A percentile compares a stretch with the other conserved stretches of the same genome.
Evolutionary conservation across 1,140 invertebrate genomes (phyloP).

Genomic region (Bombus soroeensis): DNA sequence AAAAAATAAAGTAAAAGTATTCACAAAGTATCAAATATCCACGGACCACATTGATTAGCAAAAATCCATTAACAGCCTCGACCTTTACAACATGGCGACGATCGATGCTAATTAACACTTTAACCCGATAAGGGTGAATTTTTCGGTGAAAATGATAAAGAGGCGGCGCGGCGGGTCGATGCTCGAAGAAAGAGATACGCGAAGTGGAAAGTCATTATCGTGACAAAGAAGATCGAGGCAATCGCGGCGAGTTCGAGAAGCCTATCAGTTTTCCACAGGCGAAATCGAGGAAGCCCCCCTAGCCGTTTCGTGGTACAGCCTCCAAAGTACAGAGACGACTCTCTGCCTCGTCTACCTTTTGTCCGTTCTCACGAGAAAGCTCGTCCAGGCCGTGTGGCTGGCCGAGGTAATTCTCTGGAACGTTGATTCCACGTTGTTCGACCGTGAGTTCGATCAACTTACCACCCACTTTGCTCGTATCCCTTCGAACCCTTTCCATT

Average conservation of each 20-base stretch:
- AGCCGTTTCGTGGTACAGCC: conserved; percentile 18
- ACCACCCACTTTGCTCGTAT: background rate
- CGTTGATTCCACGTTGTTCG: conserved; percentile 43
- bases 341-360: conserved; percentile 12
- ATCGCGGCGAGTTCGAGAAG: conserved; percentile 49
- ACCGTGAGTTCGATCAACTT: conserved; percentile 56
- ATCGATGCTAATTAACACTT: background rate
- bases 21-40: background rate
- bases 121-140: background rate
- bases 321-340: background rate
- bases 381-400: background rate
- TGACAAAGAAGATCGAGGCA: conserved; percentile 61
- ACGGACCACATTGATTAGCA: background rate
- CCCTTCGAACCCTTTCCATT: background rate
- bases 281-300: conserved; percentile 32
- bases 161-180: background rate
- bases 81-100: background rate
- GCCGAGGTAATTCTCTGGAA: conserved; percentile 29
- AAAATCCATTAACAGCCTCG: background rate
- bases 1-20: background rate
- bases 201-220: conserved; percentile 65
- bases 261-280: conserved; percentile 55
- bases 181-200: background rate
- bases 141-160: background rate
- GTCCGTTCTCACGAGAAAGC: conserved; percentile 12